A percentile compares a stretch with the other conserved stretches of the same genome.
phyloP scores from a whole-genome alignment of 1,140 invertebrate genomes.

The Acyrthosiphon pisum region DNA sequence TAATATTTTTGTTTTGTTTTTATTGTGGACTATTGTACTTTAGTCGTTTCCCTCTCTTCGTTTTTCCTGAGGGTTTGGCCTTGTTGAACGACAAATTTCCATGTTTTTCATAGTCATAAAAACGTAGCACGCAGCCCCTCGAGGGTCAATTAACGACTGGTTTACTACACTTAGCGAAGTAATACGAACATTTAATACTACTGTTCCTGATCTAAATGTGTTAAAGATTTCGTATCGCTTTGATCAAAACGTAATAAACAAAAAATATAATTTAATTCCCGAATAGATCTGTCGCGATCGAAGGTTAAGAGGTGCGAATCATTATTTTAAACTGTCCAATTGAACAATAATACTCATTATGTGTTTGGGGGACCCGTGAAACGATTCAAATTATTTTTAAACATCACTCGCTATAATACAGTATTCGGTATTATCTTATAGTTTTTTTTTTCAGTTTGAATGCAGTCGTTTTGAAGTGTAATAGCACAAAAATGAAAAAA shows the following conservation, averaged over 20 bases:
- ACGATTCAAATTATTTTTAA: not conserved
- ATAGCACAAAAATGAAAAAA: constrained; percentile 39
- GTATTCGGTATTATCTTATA: not conserved
- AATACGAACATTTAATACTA: not conserved
- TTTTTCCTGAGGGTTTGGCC: constrained; percentile 32
- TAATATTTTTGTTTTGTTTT: not conserved
- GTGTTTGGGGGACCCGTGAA: not conserved
- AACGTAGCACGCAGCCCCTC: not conserved
- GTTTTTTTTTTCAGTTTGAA: constrained; percentile 31
- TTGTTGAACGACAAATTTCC: constrained; percentile 11
- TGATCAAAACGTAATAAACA: not conserved
- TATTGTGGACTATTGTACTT: not conserved
- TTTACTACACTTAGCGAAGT: not conserved
- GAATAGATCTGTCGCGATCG: not conserved
- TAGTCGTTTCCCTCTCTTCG: not conserved
- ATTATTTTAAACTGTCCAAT: not conserved
- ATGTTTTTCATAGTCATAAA: not conserved
- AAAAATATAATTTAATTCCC: not conserved
- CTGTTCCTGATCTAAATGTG: constrained; percentile 21
- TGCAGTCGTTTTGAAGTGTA: constrained; percentile 41
- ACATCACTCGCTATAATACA: not conserved
- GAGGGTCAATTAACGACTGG: constrained; percentile 29
- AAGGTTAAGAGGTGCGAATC: constrained; percentile 16
- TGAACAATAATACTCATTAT: not conserved
- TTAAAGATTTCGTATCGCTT: not conserved